Evolutionary conservation across 2,888 invertebrate species (phyloP).

Genomic region (Ferdinandea cuprea): DNA sequence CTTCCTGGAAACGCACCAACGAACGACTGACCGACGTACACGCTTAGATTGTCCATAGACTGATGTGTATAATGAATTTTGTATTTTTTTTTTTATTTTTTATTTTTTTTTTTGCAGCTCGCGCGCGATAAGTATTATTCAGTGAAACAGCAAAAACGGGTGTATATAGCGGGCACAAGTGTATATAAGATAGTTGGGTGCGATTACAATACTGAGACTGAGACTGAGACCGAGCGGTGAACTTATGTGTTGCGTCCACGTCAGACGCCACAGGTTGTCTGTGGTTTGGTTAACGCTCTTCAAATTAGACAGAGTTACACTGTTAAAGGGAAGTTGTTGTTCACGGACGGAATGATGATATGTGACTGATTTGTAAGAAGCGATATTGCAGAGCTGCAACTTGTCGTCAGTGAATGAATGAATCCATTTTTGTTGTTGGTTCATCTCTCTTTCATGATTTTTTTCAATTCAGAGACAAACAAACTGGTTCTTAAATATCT

Average conservation of each 20-base stretch:
- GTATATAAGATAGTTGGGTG: constrained; percentile 27
- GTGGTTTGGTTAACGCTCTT: constrained; percentile 2
- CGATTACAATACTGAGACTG: constrained; percentile 43
- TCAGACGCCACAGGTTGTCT: constrained; percentile 47
- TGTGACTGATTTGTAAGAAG: constrained; percentile 56
- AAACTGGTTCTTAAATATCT: constrained; percentile 30
- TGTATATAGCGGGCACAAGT: constrained; percentile 39
- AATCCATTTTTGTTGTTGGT: constrained; percentile 28
- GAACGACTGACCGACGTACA: constrained; percentile 76
- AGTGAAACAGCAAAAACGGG: constrained; percentile 64
- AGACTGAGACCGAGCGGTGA: constrained; percentile 2
- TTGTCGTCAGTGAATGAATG: constrained; percentile 29
- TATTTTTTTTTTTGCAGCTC: constrained; percentile 52
- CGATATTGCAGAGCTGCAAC: constrained; percentile 14
- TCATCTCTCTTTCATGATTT: constrained; percentile 23
- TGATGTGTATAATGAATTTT: constrained; percentile 46
- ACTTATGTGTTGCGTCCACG: constrained; percentile 50
- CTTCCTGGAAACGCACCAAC: constrained; percentile 76
- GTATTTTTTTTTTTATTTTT: constrained; percentile 38
- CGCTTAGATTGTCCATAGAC: constrained; percentile 69
- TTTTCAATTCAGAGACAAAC: neutral
- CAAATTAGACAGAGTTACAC: constrained; percentile 6
- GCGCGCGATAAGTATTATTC: constrained; percentile 71
- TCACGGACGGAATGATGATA: constrained; percentile 61
- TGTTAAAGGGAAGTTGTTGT: constrained; percentile 10